phyloP scores from a whole-genome alignment of 1,140 invertebrate species.

The Neoseiulus cucumeris region DNA sequence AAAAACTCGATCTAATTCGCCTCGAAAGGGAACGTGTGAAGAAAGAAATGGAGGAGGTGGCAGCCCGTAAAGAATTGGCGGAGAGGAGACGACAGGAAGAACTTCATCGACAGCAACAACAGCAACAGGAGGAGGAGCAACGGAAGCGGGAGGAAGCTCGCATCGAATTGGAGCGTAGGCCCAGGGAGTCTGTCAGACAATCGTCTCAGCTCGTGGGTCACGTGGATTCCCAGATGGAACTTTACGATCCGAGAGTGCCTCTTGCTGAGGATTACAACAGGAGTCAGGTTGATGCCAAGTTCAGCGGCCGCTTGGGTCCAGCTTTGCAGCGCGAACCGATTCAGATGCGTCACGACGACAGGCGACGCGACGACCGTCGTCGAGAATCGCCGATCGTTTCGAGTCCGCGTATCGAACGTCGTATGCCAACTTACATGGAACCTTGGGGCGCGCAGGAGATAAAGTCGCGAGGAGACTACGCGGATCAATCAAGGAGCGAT shows the following conservation, averaged over 20 bases:
- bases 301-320: neutral
- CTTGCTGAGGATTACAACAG: neutral
- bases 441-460: neutral
- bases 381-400: neutral
- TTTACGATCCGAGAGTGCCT: neutral
- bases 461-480: neutral
- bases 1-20: neutral
- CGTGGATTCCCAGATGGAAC: neutral
- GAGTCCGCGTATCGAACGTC: neutral
- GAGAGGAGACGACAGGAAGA: neutral
- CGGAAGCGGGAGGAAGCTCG: neutral
- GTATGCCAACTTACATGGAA: neutral
- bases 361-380: neutral
- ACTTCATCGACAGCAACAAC: neutral
- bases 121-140: neutral
- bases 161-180: neutral
- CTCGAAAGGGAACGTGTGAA: conserved; percentile 1
- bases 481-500: neutral
- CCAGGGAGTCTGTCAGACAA: neutral
- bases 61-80: conserved; percentile 2
- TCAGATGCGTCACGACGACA: neutral
- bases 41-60: conserved; percentile 7
- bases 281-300: neutral
- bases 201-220: neutral
- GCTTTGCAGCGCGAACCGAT: neutral